Conservation (phyloP, 2,888 invertebrate species). For the Cylindroiulus punctatus region DNA sequence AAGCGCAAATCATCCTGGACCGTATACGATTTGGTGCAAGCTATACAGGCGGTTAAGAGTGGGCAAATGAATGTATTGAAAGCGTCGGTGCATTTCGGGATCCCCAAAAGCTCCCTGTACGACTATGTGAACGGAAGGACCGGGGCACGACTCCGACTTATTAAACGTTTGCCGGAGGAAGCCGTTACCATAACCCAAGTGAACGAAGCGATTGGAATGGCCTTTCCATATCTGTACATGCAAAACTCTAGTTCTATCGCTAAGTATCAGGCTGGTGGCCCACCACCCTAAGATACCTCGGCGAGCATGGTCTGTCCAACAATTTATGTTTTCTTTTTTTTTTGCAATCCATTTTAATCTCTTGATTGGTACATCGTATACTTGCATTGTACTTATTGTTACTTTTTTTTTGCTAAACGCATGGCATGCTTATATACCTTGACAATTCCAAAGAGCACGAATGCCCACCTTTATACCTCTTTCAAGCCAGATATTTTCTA, state of each 20-base stretch:
- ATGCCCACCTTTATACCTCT: neutral
- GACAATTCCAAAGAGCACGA: neutral
- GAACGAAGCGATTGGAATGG: constrained; percentile 50
- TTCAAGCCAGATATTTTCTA: neutral
- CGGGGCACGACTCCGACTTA: constrained; percentile 48
- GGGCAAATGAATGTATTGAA: constrained; percentile 55
- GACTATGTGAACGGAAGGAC: constrained; percentile 57
- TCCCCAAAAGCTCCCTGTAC: constrained; percentile 56
- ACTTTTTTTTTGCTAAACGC: constrained; percentile 2
- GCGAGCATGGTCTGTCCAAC: constrained; percentile 35
- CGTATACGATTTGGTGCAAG: constrained; percentile 54
- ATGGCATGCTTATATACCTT: constrained; percentile 10
- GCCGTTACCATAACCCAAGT: constrained; percentile 47
- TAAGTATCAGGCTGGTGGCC: constrained; percentile 30
- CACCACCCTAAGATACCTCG: constrained; percentile 13
- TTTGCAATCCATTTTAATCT: neutral
- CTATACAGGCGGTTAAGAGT: constrained; percentile 55
- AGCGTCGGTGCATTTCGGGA: constrained; percentile 54
- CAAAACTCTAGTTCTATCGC: constrained; percentile 41
- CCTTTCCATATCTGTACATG: constrained; percentile 51
- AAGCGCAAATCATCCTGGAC: constrained; percentile 55
- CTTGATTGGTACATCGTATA: neutral
- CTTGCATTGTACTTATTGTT: constrained; percentile 12
- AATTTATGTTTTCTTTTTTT: neutral
- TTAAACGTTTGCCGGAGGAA: constrained; percentile 48